Conservation (phyloP, 2,888 invertebrate species). For the Aspidapion aeneum region DNA sequence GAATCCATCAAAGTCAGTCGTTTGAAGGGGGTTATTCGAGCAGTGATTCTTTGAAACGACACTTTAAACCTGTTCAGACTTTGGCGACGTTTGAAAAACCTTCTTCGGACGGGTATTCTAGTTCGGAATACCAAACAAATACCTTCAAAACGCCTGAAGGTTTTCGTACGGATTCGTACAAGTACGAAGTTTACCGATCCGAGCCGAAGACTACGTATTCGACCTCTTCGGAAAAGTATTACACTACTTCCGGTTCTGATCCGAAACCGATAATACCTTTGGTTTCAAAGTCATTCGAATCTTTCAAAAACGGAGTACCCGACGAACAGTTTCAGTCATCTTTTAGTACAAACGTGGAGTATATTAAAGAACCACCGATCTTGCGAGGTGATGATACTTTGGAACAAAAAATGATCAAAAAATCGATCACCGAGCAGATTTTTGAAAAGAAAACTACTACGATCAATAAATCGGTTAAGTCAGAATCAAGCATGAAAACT, state of each 20-base stretch:
- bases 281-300: slow-evolving; percentile 33
- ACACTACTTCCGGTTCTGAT: slow-evolving; percentile 36
- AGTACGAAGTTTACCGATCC: slow-evolving; percentile 43
- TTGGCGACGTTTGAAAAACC: slow-evolving; percentile 6
- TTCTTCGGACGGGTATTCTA: slow-evolving; percentile 38
- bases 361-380: slow-evolving; percentile 41
- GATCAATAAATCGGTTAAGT: slow-evolving; percentile 52
- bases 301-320: slow-evolving; percentile 37
- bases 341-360: slow-evolving; percentile 42
- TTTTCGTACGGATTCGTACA: slow-evolving; percentile 43
- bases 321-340: slow-evolving; percentile 38
- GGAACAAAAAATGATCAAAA: slow-evolving; percentile 64
- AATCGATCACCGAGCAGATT: slow-evolving; percentile 65
- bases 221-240: slow-evolving; percentile 43
- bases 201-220: slow-evolving; percentile 40
- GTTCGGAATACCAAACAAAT: slow-evolving; percentile 42
- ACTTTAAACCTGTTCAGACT: background rate
- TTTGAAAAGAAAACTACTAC: slow-evolving; percentile 67
- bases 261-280: slow-evolving; percentile 27
- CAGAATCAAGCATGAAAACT: slow-evolving; percentile 46
- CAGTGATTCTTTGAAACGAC: background rate
- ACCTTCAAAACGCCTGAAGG: slow-evolving; percentile 46
- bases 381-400: slow-evolving; percentile 54
- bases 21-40: background rate
- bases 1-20: background rate